Evolutionary conservation across 2,797 vertebrate species (phyloP), one percentile per base, ranked within the genome.

Genomic region (Rhinoraja longicauda): DNA sequence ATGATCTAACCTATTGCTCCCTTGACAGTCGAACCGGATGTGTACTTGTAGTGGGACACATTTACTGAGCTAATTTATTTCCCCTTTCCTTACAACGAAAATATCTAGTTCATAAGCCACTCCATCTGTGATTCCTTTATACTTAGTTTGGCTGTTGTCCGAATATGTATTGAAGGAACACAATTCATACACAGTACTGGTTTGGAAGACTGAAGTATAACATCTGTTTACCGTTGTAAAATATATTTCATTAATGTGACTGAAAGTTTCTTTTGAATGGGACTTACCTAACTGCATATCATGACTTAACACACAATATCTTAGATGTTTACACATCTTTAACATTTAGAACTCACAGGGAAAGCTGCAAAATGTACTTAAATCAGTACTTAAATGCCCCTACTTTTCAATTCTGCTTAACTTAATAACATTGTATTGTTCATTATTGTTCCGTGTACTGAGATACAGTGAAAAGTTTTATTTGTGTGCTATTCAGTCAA

Each of bases 11-110:
- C 90, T 36, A 67, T 17, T 88, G 62, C 62, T 88, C 84, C 36
- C 84, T 67, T 67, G 84, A 67, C 84, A 88, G n/a, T 88, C 84
- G 88, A 88, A 88, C 84, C 64, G 84, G 84, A 88, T 88, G 84
- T 67, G 62, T 67, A 88, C 62, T 21, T 88, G 62, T 32, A 64
- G 59, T 36, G 62, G 84, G 84, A 32, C 59, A 86, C 62, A 4
- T 57, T 86, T 62, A 86, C 59, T 88, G 36, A 67, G n/a, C 84
- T 32, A 88, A 32, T 88, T 67, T 88, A 67, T 88, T 88, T 88
- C 84, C 81, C 84, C 17, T 88, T 88, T 62, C 17, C 19, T 62
- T 67, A 67, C 84, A 67, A 67, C 64, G 21, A 88, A 59, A 88
- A 67, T 67, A 88, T 88, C n/a, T 32, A 67, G n/a, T 36, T 67